phyloP scores from a whole-genome alignment of 2,888 invertebrate genomes.

The Halictus quadricinctus region DNA sequence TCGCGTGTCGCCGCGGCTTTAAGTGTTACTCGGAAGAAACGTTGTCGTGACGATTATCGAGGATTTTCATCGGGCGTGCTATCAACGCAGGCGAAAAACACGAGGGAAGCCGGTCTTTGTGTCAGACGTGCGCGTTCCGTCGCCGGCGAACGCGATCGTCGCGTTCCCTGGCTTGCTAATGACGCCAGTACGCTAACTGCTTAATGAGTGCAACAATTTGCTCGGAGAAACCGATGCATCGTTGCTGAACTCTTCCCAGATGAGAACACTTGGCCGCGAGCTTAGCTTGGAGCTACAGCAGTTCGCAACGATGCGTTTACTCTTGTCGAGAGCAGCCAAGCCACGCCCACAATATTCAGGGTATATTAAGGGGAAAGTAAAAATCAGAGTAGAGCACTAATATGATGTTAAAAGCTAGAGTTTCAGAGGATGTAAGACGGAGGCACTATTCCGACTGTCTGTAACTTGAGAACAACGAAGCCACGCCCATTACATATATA shows the following conservation, averaged over 20 bases:
- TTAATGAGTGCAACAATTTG: conserved; percentile 6
- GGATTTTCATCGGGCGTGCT: conserved; percentile 44
- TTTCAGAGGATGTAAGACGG: no score
- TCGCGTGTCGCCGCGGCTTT: conserved; percentile 44
- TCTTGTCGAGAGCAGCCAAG: not conserved
- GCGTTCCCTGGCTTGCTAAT: conserved; percentile 13
- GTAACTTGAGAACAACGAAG: not conserved
- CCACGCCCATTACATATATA: not conserved
- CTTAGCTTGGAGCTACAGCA: not conserved
- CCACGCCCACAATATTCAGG: not conserved
- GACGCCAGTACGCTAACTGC: conserved; percentile 8
- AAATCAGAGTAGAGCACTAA: no score
- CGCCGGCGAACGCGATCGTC: no score
- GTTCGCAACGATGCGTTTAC: not conserved
- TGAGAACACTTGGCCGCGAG: not conserved
- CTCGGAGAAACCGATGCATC: not conserved
- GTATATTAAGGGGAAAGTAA: no score
- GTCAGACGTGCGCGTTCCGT: conserved; percentile 13
- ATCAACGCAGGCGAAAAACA: conserved; percentile 30
- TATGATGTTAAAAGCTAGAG: no score
- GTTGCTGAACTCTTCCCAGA: not conserved
- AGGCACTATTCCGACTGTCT: no score
- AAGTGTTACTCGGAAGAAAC: conserved; percentile 20
- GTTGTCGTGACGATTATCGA: conserved; percentile 53
- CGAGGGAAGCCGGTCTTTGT: not conserved